Base-by-base conservation (phyloP, 2,113 vertebrate genomes). In the Probosciger aterrimus region DNA sequence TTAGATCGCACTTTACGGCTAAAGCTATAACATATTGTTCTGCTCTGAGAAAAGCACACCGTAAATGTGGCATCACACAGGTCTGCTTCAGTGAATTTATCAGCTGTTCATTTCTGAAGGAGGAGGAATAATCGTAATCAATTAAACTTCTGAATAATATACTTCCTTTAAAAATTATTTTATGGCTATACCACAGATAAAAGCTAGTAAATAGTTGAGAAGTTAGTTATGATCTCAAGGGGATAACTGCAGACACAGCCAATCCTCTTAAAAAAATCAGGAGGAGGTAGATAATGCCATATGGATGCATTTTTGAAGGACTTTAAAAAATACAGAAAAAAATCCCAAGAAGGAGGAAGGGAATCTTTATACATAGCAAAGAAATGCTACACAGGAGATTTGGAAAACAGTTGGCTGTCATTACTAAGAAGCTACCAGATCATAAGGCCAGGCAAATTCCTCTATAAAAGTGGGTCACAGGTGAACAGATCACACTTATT, bases 1-100 rank as follows among this genome's bases (percentile, higher is more conserved):
- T 96, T 95, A 95, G 77, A 57, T 49, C 79, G 74, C 23, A 65
- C 47, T 94, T 94, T 79, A 88, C 33, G 74, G 92, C 83, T 84
- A 63, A 81, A 93, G 57, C 52, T 67, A 7, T 96, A 80, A 91
- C 28, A 22, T 47, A 57, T 47, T 76, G 57, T 91, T 90, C 63
- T 79, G 30, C 78, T 83, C 50, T 5, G 18, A 76, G 75, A 93
- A 93, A 91, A 88, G 70, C 14, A 55, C n/a, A 88, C 80, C 52
- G 31, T 57, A 88, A 96, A 84, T 3, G 5, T 49, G 47, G 68
- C 44, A 64, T 62, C 46, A 30, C 70, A 93, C 33, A 49, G 49
- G 41, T 75, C 73, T 93, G 77, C 82, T 86, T 82, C 68, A 64
- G 47, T 1, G 0, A 76, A 76, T 88, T 60, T 44, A 70, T 76